Percentiles rank a stretch among this genome's conserved stretches.
phyloP scores from a whole-genome alignment of 2,113 vertebrate species.

The Phalacrocorax aristotelis region DNA sequence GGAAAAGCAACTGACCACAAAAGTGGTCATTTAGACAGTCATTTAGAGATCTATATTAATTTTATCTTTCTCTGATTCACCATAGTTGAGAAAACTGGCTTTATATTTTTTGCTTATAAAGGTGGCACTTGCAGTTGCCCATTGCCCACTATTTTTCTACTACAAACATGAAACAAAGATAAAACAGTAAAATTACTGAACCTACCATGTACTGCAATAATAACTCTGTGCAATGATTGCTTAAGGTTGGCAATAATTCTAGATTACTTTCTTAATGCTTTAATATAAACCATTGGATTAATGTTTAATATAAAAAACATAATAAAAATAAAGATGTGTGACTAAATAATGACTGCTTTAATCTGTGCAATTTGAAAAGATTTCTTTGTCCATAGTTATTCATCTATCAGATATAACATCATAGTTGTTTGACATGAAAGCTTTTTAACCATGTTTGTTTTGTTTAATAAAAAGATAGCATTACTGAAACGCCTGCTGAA shows the following conservation, averaged over 20 bases:
- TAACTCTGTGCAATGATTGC: not conserved
- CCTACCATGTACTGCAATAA: not conserved
- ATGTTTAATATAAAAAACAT: not conserved
- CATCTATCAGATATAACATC: not conserved
- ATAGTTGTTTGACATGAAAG: not conserved
- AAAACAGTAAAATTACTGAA: not conserved
- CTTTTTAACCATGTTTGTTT: not conserved
- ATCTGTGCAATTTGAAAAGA: not conserved
- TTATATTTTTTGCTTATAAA: not conserved
- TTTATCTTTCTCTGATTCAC: not conserved
- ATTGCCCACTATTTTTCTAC: not conserved
- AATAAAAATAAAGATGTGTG: not conserved
- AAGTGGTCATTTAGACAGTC: not conserved
- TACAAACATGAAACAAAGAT: not conserved
- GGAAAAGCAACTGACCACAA: not conserved
- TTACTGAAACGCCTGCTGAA: not conserved
- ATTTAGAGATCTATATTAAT: not conserved
- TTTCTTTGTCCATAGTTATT: not conserved
- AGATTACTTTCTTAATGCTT: not conserved
- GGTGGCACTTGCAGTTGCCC: not conserved
- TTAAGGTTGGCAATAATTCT: not conserved
- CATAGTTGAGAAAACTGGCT: not conserved
- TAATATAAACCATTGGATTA: not conserved
- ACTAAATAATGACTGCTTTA: not conserved
- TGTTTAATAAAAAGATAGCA: not conserved